These are phyloP conservation scores for Dastarcus helophoroides DNA, from an alignment of 2,888 invertebrate species.

Conservation along the genomic window DNA sequence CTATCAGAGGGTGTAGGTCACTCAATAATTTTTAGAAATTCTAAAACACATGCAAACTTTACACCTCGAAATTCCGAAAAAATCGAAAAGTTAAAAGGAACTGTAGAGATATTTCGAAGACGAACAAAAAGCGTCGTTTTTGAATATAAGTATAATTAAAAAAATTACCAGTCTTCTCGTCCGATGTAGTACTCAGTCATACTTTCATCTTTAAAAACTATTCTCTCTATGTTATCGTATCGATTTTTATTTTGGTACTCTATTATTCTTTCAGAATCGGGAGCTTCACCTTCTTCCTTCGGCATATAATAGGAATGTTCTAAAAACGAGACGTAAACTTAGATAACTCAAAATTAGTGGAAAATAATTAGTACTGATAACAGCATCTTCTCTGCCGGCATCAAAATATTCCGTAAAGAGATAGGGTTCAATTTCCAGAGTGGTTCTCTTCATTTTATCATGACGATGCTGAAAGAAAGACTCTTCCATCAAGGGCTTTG, in stretches of 20 bases:
- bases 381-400: slow-evolving; percentile 56
- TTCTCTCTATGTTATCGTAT: slow-evolving; percentile 54
- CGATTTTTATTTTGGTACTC: slow-evolving; percentile 48
- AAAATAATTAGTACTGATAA: slow-evolving; percentile 45
- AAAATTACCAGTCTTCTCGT: too few relatives aligned
- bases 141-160: too few relatives aligned
- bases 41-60: too few relatives aligned
- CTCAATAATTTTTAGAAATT: too few relatives aligned
- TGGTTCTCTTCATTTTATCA: slow-evolving; percentile 49
- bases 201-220: slow-evolving; percentile 43
- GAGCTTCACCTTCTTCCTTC: slow-evolving; percentile 20
- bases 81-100: too few relatives aligned
- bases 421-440: slow-evolving; percentile 41
- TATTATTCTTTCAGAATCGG: slow-evolving; percentile 33
- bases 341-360: background rate
- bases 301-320: slow-evolving; percentile 9
- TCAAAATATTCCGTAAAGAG: slow-evolving; percentile 49
- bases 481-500: slow-evolving; percentile 37
- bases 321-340: slow-evolving; percentile 6
- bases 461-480: slow-evolving; percentile 53
- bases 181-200: slow-evolving; percentile 47
- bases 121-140: too few relatives aligned
- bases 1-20: too few relatives aligned
- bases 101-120: too few relatives aligned
- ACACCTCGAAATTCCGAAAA: too few relatives aligned